These are phyloP conservation scores for Zosterops borbonicus DNA, from an alignment of 2,113 vertebrate species.

Conservation along the genomic window DNA sequence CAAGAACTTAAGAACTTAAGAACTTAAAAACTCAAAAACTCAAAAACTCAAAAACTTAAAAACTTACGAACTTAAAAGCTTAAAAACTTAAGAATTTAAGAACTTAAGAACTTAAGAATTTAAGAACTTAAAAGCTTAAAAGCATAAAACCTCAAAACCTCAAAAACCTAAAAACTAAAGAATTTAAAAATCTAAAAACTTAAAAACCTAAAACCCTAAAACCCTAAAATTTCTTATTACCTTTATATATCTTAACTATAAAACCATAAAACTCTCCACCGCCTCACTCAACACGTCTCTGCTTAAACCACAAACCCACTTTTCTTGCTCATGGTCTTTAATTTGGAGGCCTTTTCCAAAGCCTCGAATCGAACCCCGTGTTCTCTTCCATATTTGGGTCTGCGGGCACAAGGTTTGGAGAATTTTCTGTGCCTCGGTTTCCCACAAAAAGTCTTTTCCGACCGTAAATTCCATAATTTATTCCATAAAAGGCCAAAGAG, in stretches of 20 bases:
- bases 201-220: too few relatives aligned
- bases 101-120: too few relatives aligned
- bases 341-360: neutral
- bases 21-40: too few relatives aligned
- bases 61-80: too few relatives aligned
- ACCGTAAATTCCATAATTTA: too few relatives aligned
- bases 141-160: too few relatives aligned
- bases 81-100: too few relatives aligned
- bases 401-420: neutral
- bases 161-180: too few relatives aligned
- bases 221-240: neutral
- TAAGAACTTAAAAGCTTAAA: too few relatives aligned
- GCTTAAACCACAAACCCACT: neutral
- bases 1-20: too few relatives aligned
- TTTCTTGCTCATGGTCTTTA: neutral
- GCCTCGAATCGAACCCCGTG: neutral
- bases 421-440: neutral
- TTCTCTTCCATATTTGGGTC: neutral
- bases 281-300: neutral
- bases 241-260: neutral
- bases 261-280: neutral
- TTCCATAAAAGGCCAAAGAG: rapidly evolving
- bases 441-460: neutral
- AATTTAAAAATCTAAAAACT: too few relatives aligned
- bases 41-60: too few relatives aligned